Base-by-base conservation (phyloP, 2,797 vertebrate genomes). In the Ambastaia sidthimunki region DNA sequence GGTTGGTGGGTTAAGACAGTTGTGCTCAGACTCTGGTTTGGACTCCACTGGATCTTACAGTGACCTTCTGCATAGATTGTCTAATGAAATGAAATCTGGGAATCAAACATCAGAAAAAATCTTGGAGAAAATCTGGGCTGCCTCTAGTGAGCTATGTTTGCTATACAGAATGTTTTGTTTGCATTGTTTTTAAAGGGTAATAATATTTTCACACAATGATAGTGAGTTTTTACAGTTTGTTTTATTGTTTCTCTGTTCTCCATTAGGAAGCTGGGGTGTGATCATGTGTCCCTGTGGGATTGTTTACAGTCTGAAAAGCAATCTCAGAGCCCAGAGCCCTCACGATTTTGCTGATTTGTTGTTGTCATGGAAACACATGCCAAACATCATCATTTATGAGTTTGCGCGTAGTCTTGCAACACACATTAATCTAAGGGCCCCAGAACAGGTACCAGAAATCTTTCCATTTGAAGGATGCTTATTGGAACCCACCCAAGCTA, bases 381-480 rank as follows among this genome's bases (percentile, higher is more conserved):
- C 62, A 34, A 63, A 37, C n/a, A 18, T 34, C 15, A 63, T 63
- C 16, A 63, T 63, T 63, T 63, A 63, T 34, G 18, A 37, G 57
- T 16, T 11, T n/a, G 62, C 62, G 3, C 25, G 37, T 3, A 7
- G 25, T 37, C 18, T 63, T 2, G 62, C 28, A 18, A 63, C 31
- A 10, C 62, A 34, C 28, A 37, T 7, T 9, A 63, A 63, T 63
- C 62, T 11, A 4, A 63, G 62, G 31, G 31, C 31, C 34, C 16
- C 62, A 4, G 31, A 63, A 34, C 16, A 63, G 31, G 16, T n/a
- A 18, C 28, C 31, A 2, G 34, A 37, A 37, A 63, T 63, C 28
- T 34, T 28, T 63, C 62, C 62, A 18, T 63, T n/a, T 37, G 31
- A 63, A 37, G 82, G 78, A 66, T 70, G 81, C 23, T 54, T 80